Conservation (phyloP, 2,888 invertebrate genomes). For the Stenotaenia linearis region DNA sequence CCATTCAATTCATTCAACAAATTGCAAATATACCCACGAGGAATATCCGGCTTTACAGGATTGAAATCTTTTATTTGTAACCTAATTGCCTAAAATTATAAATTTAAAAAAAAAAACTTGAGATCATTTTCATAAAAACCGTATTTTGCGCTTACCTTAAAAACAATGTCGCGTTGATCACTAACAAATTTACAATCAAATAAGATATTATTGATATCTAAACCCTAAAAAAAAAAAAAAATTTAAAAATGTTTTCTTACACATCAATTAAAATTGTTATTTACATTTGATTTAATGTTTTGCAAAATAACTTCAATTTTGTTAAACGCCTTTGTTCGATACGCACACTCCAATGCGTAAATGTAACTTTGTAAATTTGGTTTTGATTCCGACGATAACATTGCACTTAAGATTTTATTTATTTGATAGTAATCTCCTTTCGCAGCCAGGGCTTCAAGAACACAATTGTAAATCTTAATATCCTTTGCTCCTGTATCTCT, state of each 20-base stretch:
- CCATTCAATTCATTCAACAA: neutral
- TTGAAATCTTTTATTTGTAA: neutral
- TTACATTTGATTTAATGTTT: neutral
- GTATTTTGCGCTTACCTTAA: neutral
- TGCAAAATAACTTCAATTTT: neutral
- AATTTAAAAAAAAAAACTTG: no score
- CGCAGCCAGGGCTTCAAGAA: neutral
- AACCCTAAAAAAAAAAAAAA: neutral
- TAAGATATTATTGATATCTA: neutral
- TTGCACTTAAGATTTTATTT: neutral
- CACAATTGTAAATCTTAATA: neutral
- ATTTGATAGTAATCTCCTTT: neutral
- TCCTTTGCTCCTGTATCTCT: neutral
- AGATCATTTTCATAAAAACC: no score
- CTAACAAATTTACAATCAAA: neutral
- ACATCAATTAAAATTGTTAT: neutral
- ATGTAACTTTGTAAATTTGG: slow-evolving; percentile 17
- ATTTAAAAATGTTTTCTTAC: neutral
- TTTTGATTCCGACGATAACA: neutral
- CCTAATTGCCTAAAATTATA: neutral
- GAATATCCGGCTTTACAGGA: neutral
- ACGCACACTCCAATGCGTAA: neutral
- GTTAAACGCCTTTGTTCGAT: no score
- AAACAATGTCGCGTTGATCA: neutral
- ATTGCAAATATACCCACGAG: neutral